Conservation (phyloP, 2,797 vertebrate genomes). For the Poecilia wingei region DNA sequence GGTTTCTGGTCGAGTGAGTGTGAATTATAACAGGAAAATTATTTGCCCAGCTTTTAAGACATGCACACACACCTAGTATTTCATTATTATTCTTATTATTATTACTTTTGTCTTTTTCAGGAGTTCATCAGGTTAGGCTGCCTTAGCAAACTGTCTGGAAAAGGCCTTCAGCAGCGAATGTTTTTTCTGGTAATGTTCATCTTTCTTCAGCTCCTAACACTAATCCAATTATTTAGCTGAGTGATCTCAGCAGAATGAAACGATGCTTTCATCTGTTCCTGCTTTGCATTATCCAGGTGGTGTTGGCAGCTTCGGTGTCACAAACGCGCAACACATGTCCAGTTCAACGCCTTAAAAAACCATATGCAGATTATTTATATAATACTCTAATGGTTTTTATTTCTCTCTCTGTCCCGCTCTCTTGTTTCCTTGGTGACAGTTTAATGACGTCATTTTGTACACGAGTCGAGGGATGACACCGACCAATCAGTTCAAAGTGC, state of each 20-base stretch:
- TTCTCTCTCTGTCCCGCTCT: constrained; percentile 3
- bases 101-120: constrained; percentile 66
- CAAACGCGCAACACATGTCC: constrained; percentile 8
- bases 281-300: constrained; percentile 21
- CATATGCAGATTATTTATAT: neutral
- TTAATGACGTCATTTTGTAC: constrained; percentile 93
- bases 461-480: constrained; percentile 93
- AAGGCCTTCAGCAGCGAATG: constrained; percentile 98
- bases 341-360: constrained; percentile 5
- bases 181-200: constrained; percentile 91
- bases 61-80: neutral
- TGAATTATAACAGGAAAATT: neutral
- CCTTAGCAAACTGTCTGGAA: constrained; percentile 97
- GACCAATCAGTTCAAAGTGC: constrained; percentile 96
- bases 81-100: neutral
- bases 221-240: constrained; percentile 42
- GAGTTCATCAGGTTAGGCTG: constrained; percentile 98
- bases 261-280: constrained; percentile 25
- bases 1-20: constrained; percentile 88
- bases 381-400: neutral
- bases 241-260: constrained; percentile 47
- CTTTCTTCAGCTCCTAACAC: constrained; percentile 31
- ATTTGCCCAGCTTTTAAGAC: neutral
- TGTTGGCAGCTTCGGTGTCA: constrained; percentile 30
- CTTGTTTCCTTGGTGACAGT: constrained; percentile 75